A percentile compares a stretch with the other conserved stretches of the same genome.
phyloP scores from a whole-genome alignment of 23 tunicate species.

The Halocynthia aurantium region DNA sequence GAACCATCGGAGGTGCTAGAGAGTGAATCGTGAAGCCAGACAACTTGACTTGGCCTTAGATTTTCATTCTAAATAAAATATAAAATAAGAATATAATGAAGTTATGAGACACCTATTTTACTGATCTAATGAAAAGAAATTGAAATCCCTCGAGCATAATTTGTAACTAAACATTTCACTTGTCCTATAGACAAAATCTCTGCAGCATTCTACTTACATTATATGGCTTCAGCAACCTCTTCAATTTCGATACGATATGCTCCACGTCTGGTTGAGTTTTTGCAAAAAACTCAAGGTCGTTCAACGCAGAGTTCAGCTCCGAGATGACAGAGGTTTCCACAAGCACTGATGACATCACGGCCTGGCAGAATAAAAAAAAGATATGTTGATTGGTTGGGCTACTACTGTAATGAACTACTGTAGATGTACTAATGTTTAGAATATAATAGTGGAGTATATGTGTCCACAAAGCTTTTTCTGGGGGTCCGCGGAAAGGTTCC shows the following conservation, averaged over 20 bases:
- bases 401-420: too few species aligned
- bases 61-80: conserved; percentile 32
- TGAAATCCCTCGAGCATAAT: too few species aligned
- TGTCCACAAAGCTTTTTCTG: too few species aligned
- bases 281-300: conserved; percentile 28
- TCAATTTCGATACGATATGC: conserved; percentile 19
- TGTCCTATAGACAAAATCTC: too few species aligned
- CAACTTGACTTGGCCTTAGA: conserved; percentile 50
- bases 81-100: not conserved
- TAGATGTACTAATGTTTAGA: too few species aligned
- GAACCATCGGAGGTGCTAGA: conserved; percentile 49
- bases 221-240: conserved; percentile 45
- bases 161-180: too few species aligned
- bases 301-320: conserved; percentile 34
- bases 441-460: too few species aligned
- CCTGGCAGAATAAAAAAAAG: conserved; percentile 14
- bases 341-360: conserved; percentile 68
- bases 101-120: not conserved
- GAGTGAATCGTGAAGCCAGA: conserved; percentile 64
- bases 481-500: too few species aligned
- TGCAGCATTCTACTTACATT: conserved; percentile 27
- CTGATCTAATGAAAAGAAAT: not conserved
- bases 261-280: conserved; percentile 24
- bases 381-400: not conserved
- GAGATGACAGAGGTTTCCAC: conserved; percentile 53